phyloP scores from a whole-genome alignment of 2,888 invertebrate genomes.

The Pimpla rufipes region DNA sequence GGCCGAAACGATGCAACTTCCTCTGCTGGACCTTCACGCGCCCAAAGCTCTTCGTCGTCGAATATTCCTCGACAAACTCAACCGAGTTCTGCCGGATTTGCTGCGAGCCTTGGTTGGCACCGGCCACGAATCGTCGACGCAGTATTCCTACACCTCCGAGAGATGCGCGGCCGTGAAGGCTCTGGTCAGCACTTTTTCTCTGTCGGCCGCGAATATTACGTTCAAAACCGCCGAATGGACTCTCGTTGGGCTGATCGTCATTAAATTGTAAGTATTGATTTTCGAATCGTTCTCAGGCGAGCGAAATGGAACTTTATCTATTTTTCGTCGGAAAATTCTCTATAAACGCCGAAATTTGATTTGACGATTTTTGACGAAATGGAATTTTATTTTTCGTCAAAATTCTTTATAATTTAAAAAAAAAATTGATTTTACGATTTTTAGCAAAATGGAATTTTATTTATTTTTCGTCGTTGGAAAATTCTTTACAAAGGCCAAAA shows the following conservation, averaged over 20 bases:
- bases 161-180: slow-evolving; percentile 75
- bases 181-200: slow-evolving; percentile 89
- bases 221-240: slow-evolving; percentile 91
- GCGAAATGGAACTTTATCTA: too few species aligned
- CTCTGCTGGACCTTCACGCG: slow-evolving; percentile 89
- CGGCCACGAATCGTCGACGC: slow-evolving; percentile 64
- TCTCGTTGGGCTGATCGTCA: slow-evolving; percentile 89
- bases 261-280: slow-evolving; percentile 88
- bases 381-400: too few species aligned
- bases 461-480: background rate
- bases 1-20: slow-evolving; percentile 86
- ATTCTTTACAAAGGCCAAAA: background rate
- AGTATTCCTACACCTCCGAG: slow-evolving; percentile 74
- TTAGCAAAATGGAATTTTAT: too few species aligned
- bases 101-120: slow-evolving; percentile 85
- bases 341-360: background rate
- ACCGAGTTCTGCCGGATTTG: slow-evolving; percentile 88
- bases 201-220: slow-evolving; percentile 90
- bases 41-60: slow-evolving; percentile 89
- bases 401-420: too few species aligned
- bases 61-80: slow-evolving; percentile 90
- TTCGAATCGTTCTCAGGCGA: too few species aligned
- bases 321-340: background rate
- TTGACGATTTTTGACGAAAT: too few species aligned
- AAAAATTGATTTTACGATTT: too few species aligned